Evolutionary conservation across 1,140 invertebrate species (phyloP), one percentile per base, ranked within the genome.

Genomic region (Lasioglossum albipes): DNA sequence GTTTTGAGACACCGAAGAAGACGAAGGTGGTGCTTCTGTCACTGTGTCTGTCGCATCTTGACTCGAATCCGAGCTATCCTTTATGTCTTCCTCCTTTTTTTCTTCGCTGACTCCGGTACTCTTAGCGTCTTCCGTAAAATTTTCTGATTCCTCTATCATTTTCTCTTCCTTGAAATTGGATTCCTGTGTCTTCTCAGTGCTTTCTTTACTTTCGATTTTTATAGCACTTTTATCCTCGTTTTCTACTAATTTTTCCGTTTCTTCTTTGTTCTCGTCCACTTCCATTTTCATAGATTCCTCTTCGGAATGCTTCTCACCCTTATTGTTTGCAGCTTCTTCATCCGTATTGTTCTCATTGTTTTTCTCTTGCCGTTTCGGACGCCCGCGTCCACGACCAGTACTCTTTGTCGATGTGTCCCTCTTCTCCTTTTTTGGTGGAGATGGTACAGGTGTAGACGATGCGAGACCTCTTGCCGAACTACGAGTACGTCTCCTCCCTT

Each of bases 401-500:
- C 87, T 88, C n/a, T 90, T 87, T 7, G 84, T 62, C 13, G 89
- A 82, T 16, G 93, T 87, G 27, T 94, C 94, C 16, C 90, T 90
- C 59, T 94, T 94, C 27, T 93, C 92, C 67, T 93, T 93, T 49
- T 93, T 93, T 0, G 94, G 89, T 7, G 94, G 94, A 16, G 93
- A 91, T 59, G 93, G 93, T 7, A 91, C 90, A 27, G 92, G 90
- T 7, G 91, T 87, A 0, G 91, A 80, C 4, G 90, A 82, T 10
- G 87, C 79, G 7, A 93, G 81, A 16, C 93, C 93, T 78, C 93
- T 87, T 42, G 93, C 92, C 57, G 93, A 93, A 80, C 93, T 94
- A 41, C 94, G 92, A 7, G 94, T 94, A 75, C 93, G 93, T 76
- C 94, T 91, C 75, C 93, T 90, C 6, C 94, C 93, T 82, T 94